A percentile compares a stretch with the other conserved stretches of the same genome.
Conservation (phyloP, 2,113 vertebrate genomes). For the Rhadina sibilatrix region DNA sequence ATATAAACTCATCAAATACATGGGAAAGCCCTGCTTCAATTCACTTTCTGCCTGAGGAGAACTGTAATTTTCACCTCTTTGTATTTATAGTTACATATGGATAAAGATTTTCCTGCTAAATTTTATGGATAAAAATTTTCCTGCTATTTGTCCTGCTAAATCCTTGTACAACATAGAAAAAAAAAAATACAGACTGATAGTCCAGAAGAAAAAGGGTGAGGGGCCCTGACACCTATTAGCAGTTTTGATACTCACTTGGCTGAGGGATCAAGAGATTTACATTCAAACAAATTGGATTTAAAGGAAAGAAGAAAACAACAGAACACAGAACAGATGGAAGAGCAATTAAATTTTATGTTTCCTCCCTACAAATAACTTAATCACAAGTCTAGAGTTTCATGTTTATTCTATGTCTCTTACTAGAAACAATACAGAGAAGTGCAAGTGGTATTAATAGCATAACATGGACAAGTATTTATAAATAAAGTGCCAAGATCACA, state of each 20-base stretch:
- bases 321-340: neutral
- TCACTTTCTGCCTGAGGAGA: neutral
- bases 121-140: neutral
- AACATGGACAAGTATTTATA: neutral
- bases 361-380: neutral
- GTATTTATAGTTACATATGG: neutral
- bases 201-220: neutral
- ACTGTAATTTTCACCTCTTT: neutral
- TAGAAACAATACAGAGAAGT: neutral
- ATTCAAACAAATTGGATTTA: neutral
- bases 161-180: neutral
- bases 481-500: neutral
- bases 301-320: neutral
- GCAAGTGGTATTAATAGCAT: neutral
- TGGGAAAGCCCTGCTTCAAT: neutral
- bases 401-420: neutral
- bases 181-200: neutral
- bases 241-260: neutral
- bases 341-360: neutral
- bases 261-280: neutral
- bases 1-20: neutral
- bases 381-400: neutral
- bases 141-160: neutral
- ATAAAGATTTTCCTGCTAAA: neutral
- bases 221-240: neutral